Conservation (phyloP, 2,888 invertebrate genomes). For the Ichneumoninae sp. region DNA sequence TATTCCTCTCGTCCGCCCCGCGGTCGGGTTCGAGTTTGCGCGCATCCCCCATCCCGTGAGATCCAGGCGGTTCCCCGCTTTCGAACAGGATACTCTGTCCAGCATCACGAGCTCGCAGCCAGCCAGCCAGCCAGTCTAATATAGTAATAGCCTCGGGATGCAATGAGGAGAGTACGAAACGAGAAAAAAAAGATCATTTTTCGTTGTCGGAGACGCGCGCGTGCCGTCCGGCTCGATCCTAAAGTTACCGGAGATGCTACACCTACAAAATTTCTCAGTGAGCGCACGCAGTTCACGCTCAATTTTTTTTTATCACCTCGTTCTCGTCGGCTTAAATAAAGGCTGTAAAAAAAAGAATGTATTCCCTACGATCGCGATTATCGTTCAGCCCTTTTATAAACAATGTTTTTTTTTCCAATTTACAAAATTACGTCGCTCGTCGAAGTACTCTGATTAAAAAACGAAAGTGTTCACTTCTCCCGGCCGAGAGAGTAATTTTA, state of each 20-base stretch:
- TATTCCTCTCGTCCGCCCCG: conserved; percentile 69
- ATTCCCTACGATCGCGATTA: too few relatives aligned
- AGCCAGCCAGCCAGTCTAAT: conserved; percentile 21
- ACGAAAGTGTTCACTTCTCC: too few relatives aligned
- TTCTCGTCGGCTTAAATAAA: neutral
- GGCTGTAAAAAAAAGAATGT: neutral
- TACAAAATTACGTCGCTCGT: too few relatives aligned
- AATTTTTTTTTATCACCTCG: neutral
- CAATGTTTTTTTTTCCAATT: too few relatives aligned
- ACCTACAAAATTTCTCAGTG: neutral
- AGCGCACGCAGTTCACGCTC: neutral
- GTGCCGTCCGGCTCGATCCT: neutral
- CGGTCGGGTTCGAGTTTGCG: conserved; percentile 61
- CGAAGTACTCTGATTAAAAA: too few relatives aligned
- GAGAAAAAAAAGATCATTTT: conserved; percentile 23
- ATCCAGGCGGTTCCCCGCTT: conserved; percentile 54
- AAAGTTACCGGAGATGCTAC: neutral
- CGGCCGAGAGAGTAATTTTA: too few relatives aligned
- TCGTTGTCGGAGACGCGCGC: conserved; percentile 21
- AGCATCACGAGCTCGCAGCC: conserved; percentile 36
- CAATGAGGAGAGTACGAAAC: conserved; percentile 22
- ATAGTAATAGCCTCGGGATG: conserved; percentile 30
- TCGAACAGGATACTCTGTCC: conserved; percentile 56
- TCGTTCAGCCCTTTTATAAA: too few relatives aligned
- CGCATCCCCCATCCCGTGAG: conserved; percentile 61